phyloP scores from a whole-genome alignment of 2,888 invertebrate genomes.

The Melieria crassipennis region DNA sequence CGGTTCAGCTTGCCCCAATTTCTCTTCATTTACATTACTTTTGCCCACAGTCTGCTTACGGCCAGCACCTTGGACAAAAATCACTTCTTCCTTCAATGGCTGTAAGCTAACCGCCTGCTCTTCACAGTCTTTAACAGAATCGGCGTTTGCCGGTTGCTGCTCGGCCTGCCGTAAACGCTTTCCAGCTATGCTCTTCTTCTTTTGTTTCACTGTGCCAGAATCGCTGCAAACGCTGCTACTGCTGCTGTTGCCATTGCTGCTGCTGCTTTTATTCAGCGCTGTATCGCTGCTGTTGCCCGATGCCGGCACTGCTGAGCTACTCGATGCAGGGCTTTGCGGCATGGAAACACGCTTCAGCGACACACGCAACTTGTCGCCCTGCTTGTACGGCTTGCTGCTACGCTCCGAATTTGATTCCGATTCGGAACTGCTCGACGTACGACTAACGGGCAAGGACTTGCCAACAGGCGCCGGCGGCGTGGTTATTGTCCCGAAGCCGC shows the following conservation, averaged over 20 bases:
- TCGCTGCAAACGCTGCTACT: neutral
- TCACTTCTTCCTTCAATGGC: neutral
- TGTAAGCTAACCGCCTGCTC: neutral
- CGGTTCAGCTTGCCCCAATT: no score
- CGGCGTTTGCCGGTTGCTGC: neutral
- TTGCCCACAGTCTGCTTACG: no score
- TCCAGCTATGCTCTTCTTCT: neutral
- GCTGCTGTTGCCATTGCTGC: conserved; percentile 27
- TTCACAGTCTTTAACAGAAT: neutral
- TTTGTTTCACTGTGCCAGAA: neutral
- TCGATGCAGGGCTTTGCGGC: conserved; percentile 31
- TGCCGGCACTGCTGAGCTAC: conserved; percentile 34
- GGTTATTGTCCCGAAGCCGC: neutral
- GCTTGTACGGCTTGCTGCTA: conserved; percentile 40
- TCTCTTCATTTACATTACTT: no score
- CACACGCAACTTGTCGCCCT: conserved; percentile 47
- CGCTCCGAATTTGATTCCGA: conserved; percentile 47
- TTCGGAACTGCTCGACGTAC: conserved; percentile 44
- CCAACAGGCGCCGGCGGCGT: neutral
- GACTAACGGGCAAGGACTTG: neutral
- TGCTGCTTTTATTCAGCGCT: neutral
- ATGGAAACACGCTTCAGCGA: conserved; percentile 47
- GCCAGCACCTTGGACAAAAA: no score
- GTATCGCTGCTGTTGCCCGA: conserved; percentile 18
- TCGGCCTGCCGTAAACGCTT: neutral